Conservation (phyloP, 37 sponge, comb jelly and placozoan genomes). For the Spongia lamella region DNA sequence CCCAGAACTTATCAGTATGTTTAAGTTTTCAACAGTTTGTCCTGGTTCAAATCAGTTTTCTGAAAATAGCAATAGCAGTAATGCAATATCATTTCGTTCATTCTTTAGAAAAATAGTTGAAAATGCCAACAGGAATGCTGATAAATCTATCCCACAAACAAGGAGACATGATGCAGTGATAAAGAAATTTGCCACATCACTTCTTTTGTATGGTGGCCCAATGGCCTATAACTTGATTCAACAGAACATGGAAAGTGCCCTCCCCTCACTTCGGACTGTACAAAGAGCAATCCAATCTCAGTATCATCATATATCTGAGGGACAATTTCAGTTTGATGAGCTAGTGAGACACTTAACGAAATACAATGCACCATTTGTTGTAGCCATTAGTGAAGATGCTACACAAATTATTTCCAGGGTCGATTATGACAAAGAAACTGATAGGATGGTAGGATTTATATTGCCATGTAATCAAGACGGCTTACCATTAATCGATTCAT, state of each 20-base stretch:
- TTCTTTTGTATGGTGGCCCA: conserved; percentile 7
- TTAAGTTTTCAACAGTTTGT: too few relatives aligned
- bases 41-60: too few relatives aligned
- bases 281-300: conserved; percentile 6
- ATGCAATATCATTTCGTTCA: too few relatives aligned
- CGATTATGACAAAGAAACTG: conserved; percentile 22
- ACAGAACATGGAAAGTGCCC: conserved; percentile 9
- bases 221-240: conserved; percentile 23
- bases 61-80: too few relatives aligned
- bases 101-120: conserved; percentile 17
- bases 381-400: too few relatives aligned
- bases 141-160: conserved; percentile 12
- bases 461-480: conserved; percentile 9
- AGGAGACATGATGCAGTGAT: conserved; percentile 15
- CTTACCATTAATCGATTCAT: conserved; percentile 1
- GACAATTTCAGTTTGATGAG: conserved; percentile 28
- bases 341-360: conserved; percentile 9
- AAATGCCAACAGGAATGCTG: conserved; percentile 17
- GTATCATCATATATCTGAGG: conserved; percentile 8
- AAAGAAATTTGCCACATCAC: conserved; percentile 30
- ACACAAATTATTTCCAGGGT: conserved; percentile 19
- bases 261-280: conserved; percentile 24
- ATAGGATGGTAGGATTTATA: too few relatives aligned
- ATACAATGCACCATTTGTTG: too few relatives aligned
- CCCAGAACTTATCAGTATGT: not conserved